Percentiles rank a stretch among this genome's conserved stretches.
Evolutionary conservation across 2,113 vertebrate species (phyloP).

Genomic region (Arizona elegans): DNA sequence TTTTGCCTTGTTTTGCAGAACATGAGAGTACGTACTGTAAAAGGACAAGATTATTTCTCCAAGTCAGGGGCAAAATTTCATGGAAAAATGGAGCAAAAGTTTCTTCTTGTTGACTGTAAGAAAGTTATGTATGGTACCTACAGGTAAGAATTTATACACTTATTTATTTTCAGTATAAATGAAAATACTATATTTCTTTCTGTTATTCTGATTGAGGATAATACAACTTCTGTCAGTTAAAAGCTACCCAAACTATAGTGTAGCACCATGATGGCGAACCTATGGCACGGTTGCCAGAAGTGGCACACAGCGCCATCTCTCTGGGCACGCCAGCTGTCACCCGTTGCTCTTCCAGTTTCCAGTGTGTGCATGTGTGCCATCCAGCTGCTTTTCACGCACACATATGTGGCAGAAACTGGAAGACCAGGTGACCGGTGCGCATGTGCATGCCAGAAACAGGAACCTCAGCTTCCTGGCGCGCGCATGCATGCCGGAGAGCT

Average conservation of each 20-base stretch:
- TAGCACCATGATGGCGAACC: too few relatives aligned
- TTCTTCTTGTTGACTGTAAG: conserved; percentile 89
- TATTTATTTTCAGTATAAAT: accelerated
- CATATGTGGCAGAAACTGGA: too few relatives aligned
- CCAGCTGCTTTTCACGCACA: too few relatives aligned
- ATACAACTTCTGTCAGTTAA: neutral
- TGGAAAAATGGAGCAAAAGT: conserved; percentile 90
- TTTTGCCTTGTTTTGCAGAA: conserved; percentile 74
- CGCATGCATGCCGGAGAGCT: too few relatives aligned
- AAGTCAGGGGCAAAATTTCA: conserved; percentile 91
- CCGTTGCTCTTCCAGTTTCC: too few relatives aligned
- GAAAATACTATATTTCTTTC: neutral
- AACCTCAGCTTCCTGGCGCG: too few relatives aligned
- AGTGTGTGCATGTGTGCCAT: too few relatives aligned
- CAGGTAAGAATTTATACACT: conserved; percentile 76
- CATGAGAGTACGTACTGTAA: conserved; percentile 90
- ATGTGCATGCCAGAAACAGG: too few relatives aligned
- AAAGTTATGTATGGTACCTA: conserved; percentile 93
- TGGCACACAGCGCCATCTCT: too few relatives aligned
- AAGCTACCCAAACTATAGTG: neutral
- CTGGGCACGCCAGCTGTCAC: too few relatives aligned
- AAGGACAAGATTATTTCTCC: conserved; percentile 90
- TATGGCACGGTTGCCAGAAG: too few relatives aligned
- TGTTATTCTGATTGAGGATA: neutral
- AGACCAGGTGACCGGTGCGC: too few relatives aligned